phyloP scores from a whole-genome alignment of 2,113 vertebrate genomes.

The Oryzias curvinotus region DNA sequence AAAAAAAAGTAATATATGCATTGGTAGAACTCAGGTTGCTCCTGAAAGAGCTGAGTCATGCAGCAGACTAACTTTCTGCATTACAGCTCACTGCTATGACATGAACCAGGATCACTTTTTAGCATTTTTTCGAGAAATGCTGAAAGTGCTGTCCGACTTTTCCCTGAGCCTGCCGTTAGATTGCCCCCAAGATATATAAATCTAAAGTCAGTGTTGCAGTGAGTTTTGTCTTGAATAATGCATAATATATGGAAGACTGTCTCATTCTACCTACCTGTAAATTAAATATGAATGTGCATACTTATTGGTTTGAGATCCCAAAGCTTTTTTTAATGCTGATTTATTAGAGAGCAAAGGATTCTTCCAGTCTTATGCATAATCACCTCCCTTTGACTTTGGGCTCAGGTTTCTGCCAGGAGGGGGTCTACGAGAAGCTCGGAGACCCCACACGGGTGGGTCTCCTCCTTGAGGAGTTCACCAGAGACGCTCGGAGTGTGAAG shows the following conservation, averaged over 20 bases:
- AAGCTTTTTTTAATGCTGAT: background rate
- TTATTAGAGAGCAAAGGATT: background rate
- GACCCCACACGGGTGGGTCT: constrained; percentile 76
- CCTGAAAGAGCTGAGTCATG: constrained; percentile 35
- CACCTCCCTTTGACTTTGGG: background rate
- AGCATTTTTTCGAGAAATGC: background rate
- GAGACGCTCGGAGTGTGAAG: constrained; percentile 91
- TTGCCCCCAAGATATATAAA: constrained; percentile 1
- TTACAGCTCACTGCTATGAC: constrained; percentile 4
- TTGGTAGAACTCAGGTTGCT: constrained; percentile 17
- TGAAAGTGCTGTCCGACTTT: constrained; percentile 7
- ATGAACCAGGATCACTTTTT: constrained; percentile 6
- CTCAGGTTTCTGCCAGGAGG: constrained; percentile 87
- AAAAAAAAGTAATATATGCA: constrained; percentile 1
- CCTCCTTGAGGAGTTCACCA: constrained; percentile 87
- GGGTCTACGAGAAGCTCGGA: constrained; percentile 86
- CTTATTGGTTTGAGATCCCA: constrained; percentile 30
- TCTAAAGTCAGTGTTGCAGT: background rate
- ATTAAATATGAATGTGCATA: constrained; percentile 49
- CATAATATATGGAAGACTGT: constrained; percentile 16
- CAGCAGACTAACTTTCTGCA: constrained; percentile 2
- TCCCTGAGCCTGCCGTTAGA: background rate
- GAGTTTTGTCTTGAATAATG: constrained; percentile 2
- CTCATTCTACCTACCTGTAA: constrained; percentile 31
- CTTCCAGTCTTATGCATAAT: constrained; percentile 1